Conservation (phyloP, 92 coral and sea anemone species). For the Epizoanthus scotinus region DNA sequence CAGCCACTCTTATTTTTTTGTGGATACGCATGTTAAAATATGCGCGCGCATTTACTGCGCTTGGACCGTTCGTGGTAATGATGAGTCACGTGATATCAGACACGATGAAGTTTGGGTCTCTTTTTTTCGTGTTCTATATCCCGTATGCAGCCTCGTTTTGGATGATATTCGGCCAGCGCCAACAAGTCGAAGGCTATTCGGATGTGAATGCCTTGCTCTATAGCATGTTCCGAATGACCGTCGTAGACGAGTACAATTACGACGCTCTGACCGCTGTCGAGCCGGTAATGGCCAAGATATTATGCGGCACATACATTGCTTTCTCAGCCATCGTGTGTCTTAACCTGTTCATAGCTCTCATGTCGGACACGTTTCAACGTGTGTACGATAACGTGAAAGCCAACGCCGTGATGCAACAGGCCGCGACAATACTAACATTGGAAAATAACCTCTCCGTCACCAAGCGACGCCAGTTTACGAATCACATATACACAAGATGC, state of each 20-base stretch:
- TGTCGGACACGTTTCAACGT: slow-evolving; percentile 97
- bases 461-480: slow-evolving; percentile 68
- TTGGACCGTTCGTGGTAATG: slow-evolving; percentile 97
- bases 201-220: slow-evolving; percentile 70
- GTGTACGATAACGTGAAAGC: slow-evolving; percentile 98
- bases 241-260: slow-evolving; percentile 92
- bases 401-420: slow-evolving; percentile 96
- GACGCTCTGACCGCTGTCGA: slow-evolving; percentile 72
- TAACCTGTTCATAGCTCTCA: slow-evolving; percentile 90
- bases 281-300: slow-evolving; percentile 89
- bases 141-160: slow-evolving; percentile 98
- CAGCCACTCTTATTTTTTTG: slow-evolving; percentile 72
- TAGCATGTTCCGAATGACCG: slow-evolving; percentile 96
- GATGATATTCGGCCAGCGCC: slow-evolving; percentile 84
- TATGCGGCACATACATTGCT: slow-evolving; percentile 98
- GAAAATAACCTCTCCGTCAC: slow-evolving; percentile 72
- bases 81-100: slow-evolving; percentile 83
- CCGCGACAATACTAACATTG: slow-evolving; percentile 72
- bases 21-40: slow-evolving; percentile 92
- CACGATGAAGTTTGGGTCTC: slow-evolving; percentile 81
- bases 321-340: slow-evolving; percentile 84
- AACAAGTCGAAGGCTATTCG: slow-evolving; percentile 75
- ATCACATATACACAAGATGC: slow-evolving; percentile 80
- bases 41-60: slow-evolving; percentile 90
- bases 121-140: slow-evolving; percentile 84